Percentiles rank a stretch among this genome's conserved stretches.
These are phyloP conservation scores for Corydoras maculifer DNA, from an alignment of 2,113 vertebrate genomes.

Conservation along the genomic window DNA sequence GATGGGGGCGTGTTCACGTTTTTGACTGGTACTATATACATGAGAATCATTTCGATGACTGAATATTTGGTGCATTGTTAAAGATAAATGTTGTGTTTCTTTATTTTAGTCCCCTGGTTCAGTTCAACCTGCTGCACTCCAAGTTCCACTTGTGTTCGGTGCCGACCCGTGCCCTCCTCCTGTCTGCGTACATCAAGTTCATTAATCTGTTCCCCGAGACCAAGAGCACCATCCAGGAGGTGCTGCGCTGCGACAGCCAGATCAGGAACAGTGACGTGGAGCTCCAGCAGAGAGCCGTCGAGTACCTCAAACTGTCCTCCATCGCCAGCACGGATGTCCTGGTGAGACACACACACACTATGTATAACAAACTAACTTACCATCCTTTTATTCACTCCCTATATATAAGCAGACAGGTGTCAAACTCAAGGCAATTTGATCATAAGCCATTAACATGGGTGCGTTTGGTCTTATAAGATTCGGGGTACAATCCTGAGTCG, in stretches of 20 bases:
- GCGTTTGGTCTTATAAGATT: no score
- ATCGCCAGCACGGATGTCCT: constrained; percentile 87
- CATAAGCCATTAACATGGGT: no score
- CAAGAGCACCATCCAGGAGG: constrained; percentile 88
- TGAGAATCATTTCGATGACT: no score
- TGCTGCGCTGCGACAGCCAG: constrained; percentile 86
- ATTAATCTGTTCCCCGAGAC: constrained; percentile 93
- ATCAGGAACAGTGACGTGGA: constrained; percentile 87
- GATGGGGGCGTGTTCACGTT: no score
- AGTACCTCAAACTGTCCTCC: constrained; percentile 88
- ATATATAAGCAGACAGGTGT: no score
- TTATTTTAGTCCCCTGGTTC: constrained; percentile 74
- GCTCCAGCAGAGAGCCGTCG: constrained; percentile 86
- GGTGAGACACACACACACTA: constrained; percentile 57
- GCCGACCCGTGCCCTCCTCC: constrained; percentile 79
- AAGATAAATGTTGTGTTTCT: no score
- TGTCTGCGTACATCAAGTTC: constrained; percentile 91
- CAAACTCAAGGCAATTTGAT: no score
- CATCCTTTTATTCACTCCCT: no score
- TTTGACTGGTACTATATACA: no score
- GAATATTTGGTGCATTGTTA: no score
- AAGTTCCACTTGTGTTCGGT: constrained; percentile 91
- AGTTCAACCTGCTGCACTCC: constrained; percentile 88
- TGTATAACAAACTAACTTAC: not conserved
- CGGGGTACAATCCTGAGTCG: no score